A percentile compares a stretch with the other conserved stretches of the same genome.
Evolutionary conservation across 2,888 invertebrate species (phyloP).

Genomic region (Eilema sororculum): DNA sequence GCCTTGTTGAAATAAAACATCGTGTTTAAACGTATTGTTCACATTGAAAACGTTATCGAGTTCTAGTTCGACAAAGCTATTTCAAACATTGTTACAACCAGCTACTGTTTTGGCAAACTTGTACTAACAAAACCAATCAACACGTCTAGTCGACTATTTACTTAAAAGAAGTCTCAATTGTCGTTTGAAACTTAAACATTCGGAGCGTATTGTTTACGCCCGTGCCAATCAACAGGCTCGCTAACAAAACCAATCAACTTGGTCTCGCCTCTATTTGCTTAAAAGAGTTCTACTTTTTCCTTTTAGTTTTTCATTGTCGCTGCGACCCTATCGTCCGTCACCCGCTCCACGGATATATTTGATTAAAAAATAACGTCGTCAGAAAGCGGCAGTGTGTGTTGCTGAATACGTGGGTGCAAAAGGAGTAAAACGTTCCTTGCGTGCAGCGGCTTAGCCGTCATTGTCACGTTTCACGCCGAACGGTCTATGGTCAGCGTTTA

Average conservation of each 20-base stretch:
- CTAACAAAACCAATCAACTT: constrained; percentile 88
- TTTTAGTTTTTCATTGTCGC: constrained; percentile 84
- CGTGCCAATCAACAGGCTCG: constrained; percentile 85
- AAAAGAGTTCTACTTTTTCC: constrained; percentile 83
- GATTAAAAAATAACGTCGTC: constrained; percentile 88
- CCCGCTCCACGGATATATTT: constrained; percentile 86
- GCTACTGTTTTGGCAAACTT: constrained; percentile 53
- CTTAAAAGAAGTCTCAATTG: constrained; percentile 80
- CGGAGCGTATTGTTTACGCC: constrained; percentile 83
- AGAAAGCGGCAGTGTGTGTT: constrained; percentile 77
- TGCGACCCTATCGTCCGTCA: constrained; percentile 86
- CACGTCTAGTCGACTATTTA: constrained; percentile 65
- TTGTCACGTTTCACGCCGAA: constrained; percentile 78
- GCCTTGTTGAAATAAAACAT: constrained; percentile 57
- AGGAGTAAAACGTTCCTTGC: constrained; percentile 79
- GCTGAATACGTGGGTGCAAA: constrained; percentile 73
- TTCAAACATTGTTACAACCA: constrained; percentile 46
- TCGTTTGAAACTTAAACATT: constrained; percentile 84
- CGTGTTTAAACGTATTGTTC: constrained; percentile 31
- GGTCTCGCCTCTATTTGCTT: constrained; percentile 87
- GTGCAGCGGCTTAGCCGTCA: constrained; percentile 80
- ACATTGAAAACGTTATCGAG: constrained; percentile 61
- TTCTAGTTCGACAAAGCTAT: constrained; percentile 1
- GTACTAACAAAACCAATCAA: constrained; percentile 67
- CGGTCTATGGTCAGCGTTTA: constrained; percentile 64